Conservation (phyloP, 2,888 invertebrate genomes). For the Chromoteleia sp. region DNA sequence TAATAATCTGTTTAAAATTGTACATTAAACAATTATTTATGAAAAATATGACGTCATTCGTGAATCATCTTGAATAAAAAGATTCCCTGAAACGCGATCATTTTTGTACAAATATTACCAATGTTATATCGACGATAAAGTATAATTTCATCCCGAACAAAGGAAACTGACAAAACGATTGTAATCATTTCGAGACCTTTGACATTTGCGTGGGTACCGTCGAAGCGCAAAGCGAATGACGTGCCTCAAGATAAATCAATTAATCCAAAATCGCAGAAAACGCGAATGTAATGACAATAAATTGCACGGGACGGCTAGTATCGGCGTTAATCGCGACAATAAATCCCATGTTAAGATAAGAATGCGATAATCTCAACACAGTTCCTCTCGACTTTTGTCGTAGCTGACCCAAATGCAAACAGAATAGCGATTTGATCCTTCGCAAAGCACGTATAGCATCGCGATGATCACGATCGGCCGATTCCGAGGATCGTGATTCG, state of each 20-base stretch:
- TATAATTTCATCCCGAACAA: too few species aligned
- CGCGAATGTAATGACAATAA: constrained; percentile 49
- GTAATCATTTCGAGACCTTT: background rate
- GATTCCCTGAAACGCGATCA: too few species aligned
- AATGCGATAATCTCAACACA: constrained; percentile 62
- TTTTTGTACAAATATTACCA: too few species aligned
- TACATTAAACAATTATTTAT: too few species aligned
- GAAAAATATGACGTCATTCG: too few species aligned
- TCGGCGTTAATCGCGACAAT: constrained; percentile 60
- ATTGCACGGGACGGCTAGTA: constrained; percentile 25
- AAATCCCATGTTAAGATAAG: constrained; percentile 58
- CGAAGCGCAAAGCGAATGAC: background rate
- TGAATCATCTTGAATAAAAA: too few species aligned
- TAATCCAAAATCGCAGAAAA: constrained; percentile 48
- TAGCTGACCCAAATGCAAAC: constrained; percentile 69
- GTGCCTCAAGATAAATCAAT: constrained; percentile 44
- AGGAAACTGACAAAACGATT: too few species aligned
- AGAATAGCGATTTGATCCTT: constrained; percentile 66
- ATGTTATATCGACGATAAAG: too few species aligned
- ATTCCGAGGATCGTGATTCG: constrained; percentile 72
- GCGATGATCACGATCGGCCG: constrained; percentile 69
- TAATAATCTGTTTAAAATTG: too few species aligned
- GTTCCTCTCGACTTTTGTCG: constrained; percentile 70
- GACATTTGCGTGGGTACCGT: constrained; percentile 30
- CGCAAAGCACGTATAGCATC: constrained; percentile 64